phyloP scores from a whole-genome alignment of 2,888 invertebrate genomes.

The Petrolisthes cinctipes region DNA sequence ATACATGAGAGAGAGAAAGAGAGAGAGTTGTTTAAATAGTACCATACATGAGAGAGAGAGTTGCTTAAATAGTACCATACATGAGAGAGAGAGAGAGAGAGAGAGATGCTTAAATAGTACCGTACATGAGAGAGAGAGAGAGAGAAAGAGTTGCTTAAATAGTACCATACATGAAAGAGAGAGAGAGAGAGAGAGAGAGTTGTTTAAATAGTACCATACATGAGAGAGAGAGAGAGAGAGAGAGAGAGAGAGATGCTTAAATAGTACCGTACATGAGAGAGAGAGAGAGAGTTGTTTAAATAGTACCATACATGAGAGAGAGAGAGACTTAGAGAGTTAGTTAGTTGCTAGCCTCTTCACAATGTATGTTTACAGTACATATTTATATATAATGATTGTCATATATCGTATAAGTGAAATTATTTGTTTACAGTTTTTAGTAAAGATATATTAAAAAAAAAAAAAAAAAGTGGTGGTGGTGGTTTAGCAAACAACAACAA shows the following conservation, averaged over 20 bases:
- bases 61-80: no score
- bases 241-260: no score
- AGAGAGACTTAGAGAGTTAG: neutral
- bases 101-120: no score
- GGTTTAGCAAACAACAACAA: no score
- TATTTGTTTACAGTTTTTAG: neutral
- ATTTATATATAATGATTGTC: no score
- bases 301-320: neutral
- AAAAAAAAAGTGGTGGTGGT: neutral
- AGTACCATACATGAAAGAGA: no score
- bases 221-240: neutral
- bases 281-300: neutral
- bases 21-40: neutral
- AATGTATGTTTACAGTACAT: no score
- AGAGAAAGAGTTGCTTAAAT: slow-evolving; percentile 3
- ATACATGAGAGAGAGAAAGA: neutral
- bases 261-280: no score
- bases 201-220: neutral
- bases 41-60: neutral
- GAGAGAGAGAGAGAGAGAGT: slow-evolving; percentile 5
- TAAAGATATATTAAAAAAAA: neutral
- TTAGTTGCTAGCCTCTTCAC: no score
- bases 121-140: slow-evolving; percentile 19
- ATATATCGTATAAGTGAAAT: no score
- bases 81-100: slow-evolving; percentile 17